Evolutionary conservation across 2,888 invertebrate genomes (phyloP), one percentile per base, ranked within the genome.

Genomic region (Protophormia terraenovae): DNA sequence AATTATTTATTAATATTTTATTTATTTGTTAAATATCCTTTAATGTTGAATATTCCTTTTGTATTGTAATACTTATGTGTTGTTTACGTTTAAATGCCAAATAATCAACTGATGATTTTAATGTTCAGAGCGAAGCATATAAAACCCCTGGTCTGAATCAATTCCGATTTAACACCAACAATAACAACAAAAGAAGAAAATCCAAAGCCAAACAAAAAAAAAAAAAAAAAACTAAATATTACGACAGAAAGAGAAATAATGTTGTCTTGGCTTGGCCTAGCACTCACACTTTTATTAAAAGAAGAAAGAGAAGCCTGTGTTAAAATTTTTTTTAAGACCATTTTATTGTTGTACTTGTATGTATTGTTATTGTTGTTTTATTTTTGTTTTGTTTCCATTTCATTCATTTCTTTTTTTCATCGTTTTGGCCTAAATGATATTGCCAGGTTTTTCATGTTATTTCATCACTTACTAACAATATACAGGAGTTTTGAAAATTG

Each of bases 91-190:
- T 86, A 82, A 82, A 84, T 82, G 89, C 86, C 87, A 85, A 87
- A 88, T 87, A 86, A 86, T 73, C 87, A 89, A 91, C 90, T 91
- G 90, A 89, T 88, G 89, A 76, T 86, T 86, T 83, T 83, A 86
- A 73, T 87, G 88, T 88, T 73, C 80, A 66, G 87, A 88, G 86
- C 87, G 86, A 87, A 88, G 87, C 87, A 90, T 91, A 90, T 91
- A 91, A 90, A 89, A 87, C 85, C 88, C 76, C 84, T 82, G 73
- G 72, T 47, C 64, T 66, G 55, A 58, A 79, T 72, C 80, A 84
- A 76, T 71, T 76, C n/a, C 55, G 27, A 64, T 29, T 53, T 47
- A 47, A n/a, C n/a, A n/a, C n/a, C 78, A 66, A 62, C 38, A n/a
- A 38, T 8, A 32, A 29, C 27, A 79, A 71, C 35, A 55, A 55